Percentiles rank a stretch among this genome's conserved stretches.
phyloP scores from a whole-genome alignment of 2,797 vertebrate genomes.

The Graptemys geographica region DNA sequence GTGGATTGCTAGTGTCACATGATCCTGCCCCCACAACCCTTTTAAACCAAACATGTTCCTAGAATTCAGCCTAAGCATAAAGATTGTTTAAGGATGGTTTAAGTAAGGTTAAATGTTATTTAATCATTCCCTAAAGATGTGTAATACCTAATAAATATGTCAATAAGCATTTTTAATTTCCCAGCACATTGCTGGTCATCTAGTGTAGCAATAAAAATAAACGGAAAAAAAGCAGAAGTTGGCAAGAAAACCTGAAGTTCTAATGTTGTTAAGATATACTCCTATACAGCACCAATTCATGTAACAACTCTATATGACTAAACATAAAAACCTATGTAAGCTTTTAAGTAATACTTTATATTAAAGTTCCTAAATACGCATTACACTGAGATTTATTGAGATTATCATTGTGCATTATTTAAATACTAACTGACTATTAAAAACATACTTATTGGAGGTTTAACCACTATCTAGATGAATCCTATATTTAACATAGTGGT shows the following conservation, averaged over 20 bases:
- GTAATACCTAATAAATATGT: constrained; percentile 51
- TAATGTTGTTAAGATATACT: not conserved
- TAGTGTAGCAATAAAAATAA: constrained; percentile 29
- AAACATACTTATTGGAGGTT: not conserved
- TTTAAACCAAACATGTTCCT: not conserved
- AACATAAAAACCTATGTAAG: not conserved
- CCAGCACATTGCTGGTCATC: constrained; percentile 12
- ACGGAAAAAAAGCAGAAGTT: not conserved
- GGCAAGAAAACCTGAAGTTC: not conserved
- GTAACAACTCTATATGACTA: not conserved
- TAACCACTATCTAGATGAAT: not conserved
- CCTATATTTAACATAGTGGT: not conserved
- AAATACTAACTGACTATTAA: accelerated
- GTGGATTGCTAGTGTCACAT: not conserved
- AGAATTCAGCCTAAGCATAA: not conserved
- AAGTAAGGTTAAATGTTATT: constrained; percentile 18
- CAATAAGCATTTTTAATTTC: constrained; percentile 46
- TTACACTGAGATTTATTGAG: not conserved
- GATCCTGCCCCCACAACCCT: not conserved
- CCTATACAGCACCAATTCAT: accelerated
- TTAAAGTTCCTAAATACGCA: not conserved
- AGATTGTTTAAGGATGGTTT: constrained; percentile 36
- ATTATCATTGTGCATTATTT: not conserved
- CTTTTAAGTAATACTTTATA: not conserved
- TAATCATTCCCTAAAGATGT: constrained; percentile 40